Evolutionary conservation across 2,113 vertebrate genomes (phyloP).

Genomic region (Miniopterus natalensis): DNA sequence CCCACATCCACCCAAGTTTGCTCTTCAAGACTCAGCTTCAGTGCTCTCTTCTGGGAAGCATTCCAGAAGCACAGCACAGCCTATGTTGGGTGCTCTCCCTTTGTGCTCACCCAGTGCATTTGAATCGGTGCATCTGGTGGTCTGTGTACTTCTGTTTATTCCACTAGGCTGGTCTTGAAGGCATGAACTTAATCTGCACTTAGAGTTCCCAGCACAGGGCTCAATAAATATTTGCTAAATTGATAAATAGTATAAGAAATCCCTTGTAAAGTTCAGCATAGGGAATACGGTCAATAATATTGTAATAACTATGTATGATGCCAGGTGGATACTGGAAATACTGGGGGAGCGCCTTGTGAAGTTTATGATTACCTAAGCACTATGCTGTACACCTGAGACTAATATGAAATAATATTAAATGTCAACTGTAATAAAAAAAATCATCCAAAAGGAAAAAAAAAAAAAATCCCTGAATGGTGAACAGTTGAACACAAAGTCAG

Average conservation of each 20-base stretch:
- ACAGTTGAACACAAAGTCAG: neutral
- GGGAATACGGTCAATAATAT: neutral
- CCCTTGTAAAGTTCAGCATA: neutral
- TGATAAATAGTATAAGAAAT: conserved; percentile 38
- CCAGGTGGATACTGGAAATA: neutral
- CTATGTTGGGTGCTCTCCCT: neutral
- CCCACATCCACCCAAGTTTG: neutral
- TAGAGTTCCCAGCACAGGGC: neutral
- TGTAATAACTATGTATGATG: neutral
- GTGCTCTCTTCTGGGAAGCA: neutral
- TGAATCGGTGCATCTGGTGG: neutral
- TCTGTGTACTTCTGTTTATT: neutral
- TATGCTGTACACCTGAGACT: neutral
- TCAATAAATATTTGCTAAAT: conserved; percentile 45
- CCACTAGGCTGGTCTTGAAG: conserved; percentile 11
- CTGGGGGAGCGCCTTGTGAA: neutral
- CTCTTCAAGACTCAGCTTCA: conserved; percentile 19
- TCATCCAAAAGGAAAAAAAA: neutral
- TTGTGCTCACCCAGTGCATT: neutral
- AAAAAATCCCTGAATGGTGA: neutral
- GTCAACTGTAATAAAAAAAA: neutral
- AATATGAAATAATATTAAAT: neutral
- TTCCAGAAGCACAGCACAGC: neutral
- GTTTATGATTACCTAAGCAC: neutral
- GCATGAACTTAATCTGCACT: neutral